Evolutionary conservation across 2,797 vertebrate species (phyloP).

Genomic region (Choloepus didactylus): DNA sequence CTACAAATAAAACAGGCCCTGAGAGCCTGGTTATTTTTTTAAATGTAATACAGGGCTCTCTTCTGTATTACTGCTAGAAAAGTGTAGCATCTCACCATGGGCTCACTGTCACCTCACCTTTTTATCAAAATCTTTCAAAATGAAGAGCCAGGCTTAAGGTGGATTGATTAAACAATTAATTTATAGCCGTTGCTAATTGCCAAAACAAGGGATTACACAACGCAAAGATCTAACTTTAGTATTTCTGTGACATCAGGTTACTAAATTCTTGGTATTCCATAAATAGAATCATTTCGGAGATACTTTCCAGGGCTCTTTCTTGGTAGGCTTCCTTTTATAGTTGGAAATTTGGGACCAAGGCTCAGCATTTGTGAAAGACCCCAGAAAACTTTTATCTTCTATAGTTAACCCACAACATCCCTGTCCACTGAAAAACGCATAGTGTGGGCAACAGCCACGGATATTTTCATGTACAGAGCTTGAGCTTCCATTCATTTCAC

Average conservation of each 20-base stretch:
- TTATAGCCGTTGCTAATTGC: not conserved
- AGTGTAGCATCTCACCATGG: not conserved
- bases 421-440: not conserved
- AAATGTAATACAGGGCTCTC: not conserved
- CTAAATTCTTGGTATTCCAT: not conserved
- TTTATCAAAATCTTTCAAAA: not conserved
- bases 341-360: not conserved
- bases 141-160: conserved; percentile 20
- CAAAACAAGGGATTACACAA: not conserved
- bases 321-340: not conserved
- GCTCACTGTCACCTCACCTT: not conserved
- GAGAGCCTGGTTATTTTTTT: not conserved
- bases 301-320: not conserved
- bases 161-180: not conserved
- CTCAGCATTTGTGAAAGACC: not conserved
- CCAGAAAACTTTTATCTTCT: not conserved
- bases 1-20: not conserved
- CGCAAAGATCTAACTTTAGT: not conserved
- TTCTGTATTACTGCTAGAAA: not conserved
- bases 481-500: not conserved
- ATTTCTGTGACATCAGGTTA: not conserved
- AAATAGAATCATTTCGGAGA: conserved; percentile 1
- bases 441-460: not conserved
- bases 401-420: not conserved
- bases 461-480: not conserved